A percentile compares a stretch with the other conserved stretches of the same genome.
Evolutionary conservation across 2,113 vertebrate genomes (phyloP).

Genomic region (Montifringilla adamsi): DNA sequence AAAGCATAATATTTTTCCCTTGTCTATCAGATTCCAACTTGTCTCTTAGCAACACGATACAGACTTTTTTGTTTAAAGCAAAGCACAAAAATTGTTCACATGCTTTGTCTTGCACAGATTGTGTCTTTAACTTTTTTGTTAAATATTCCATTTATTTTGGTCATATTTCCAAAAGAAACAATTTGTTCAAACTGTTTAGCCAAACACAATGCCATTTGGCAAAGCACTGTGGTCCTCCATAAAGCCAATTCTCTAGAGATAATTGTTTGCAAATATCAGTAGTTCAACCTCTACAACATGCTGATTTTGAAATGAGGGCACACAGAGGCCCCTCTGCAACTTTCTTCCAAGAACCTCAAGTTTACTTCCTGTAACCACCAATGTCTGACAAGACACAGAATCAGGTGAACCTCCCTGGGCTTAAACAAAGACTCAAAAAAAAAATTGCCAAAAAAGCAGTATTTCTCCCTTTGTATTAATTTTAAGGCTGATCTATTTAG

Average conservation of each 20-base stretch:
- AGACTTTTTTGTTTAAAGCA: neutral
- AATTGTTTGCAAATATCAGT: neutral
- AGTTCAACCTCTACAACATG: neutral
- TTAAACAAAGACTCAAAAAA: neutral
- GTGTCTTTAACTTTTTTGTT: conserved; percentile 28
- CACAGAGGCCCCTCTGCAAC: neutral
- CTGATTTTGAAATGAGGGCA: neutral
- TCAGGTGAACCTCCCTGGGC: neutral
- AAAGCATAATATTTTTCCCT: neutral
- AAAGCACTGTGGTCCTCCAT: neutral
- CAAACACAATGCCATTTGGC: conserved; percentile 35
- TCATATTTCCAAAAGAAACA: conserved; percentile 28
- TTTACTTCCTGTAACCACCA: neutral
- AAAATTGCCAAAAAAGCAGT: neutral
- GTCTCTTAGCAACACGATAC: neutral
- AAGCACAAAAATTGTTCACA: neutral
- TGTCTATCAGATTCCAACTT: neutral
- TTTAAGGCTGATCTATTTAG: neutral
- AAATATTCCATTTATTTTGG: conserved; percentile 40
- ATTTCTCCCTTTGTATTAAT: neutral
- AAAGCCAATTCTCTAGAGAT: neutral
- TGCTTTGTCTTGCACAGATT: neutral
- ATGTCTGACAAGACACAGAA: neutral
- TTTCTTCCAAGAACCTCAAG: neutral
- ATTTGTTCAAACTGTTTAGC: conserved; percentile 35